phyloP scores from a whole-genome alignment of 2,113 vertebrate species.

The Dascyllus trimaculatus region DNA sequence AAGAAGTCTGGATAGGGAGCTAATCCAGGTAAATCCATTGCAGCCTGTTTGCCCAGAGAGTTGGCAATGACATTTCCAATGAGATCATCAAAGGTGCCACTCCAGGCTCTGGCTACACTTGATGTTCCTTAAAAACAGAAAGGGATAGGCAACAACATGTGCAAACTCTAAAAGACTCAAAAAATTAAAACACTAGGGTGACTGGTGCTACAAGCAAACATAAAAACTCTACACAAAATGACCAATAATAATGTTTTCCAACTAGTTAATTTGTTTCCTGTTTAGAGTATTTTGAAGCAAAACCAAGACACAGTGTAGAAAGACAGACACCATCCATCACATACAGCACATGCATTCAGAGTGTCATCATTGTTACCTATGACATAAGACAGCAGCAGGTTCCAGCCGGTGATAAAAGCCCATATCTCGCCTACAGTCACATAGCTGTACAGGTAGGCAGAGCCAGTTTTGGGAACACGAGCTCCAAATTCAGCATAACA shows the following conservation, averaged over 20 bases:
- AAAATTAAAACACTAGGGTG: background rate
- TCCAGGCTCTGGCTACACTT: constrained; percentile 91
- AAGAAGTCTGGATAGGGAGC: constrained; percentile 89
- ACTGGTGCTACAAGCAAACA: background rate
- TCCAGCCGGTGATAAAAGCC: constrained; percentile 90
- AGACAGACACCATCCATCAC: background rate
- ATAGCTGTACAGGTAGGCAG: constrained; percentile 91
- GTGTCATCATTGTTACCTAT: constrained; percentile 81
- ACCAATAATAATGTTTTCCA: too few species aligned
- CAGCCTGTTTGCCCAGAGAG: constrained; percentile 72
- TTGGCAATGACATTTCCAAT: constrained; percentile 83
- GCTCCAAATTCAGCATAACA: constrained; percentile 90
- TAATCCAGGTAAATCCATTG: constrained; percentile 85
- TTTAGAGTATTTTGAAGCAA: background rate
- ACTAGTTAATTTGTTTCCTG: background rate
- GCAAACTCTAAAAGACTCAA: background rate
- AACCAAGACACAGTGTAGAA: background rate
- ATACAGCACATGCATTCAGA: background rate
- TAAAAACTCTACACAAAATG: background rate
- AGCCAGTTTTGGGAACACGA: constrained; percentile 88
- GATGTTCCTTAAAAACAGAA: constrained; percentile 82
- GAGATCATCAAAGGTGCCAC: constrained; percentile 89
- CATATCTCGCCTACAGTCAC: constrained; percentile 89
- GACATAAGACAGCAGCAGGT: constrained; percentile 90
- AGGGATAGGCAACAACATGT: background rate